Conservation (phyloP, 2,113 vertebrate species). For the Cyprinodon brontotheroides region DNA sequence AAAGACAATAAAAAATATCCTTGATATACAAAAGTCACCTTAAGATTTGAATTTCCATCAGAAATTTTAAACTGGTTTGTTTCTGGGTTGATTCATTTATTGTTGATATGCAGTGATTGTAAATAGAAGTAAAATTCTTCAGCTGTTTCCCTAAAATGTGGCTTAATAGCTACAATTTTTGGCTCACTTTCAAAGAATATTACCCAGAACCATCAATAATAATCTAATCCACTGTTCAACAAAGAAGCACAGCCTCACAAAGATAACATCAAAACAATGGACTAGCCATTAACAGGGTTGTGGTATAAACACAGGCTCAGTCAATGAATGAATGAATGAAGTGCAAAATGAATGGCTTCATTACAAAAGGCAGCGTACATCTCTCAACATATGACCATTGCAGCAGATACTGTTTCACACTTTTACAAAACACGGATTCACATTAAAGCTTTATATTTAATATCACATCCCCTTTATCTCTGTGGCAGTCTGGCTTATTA, state of each 20-base stretch:
- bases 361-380: conserved; percentile 4
- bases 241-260: not conserved
- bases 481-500: conserved; percentile 51
- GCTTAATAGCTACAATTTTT: conserved; percentile 32
- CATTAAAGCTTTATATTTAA: conserved; percentile 39
- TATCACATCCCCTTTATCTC: conserved; percentile 50
- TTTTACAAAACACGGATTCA: conserved; percentile 21
- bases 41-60: not conserved
- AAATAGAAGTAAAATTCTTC: conserved; percentile 29
- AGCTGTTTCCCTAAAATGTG: conserved; percentile 28
- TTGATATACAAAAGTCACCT: not conserved
- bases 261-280: conserved; percentile 50
- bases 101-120: conserved; percentile 17
- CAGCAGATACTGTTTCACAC: conserved; percentile 1
- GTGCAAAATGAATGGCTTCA: conserved; percentile 4
- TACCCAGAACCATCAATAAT: conserved; percentile 13
- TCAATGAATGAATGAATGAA: conserved; percentile 33
- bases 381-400: not conserved
- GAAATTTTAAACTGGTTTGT: not conserved
- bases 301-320: conserved; percentile 20
- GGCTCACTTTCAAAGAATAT: conserved; percentile 23
- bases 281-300: conserved; percentile 31
- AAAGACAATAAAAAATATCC: too few relatives aligned
- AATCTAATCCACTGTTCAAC: not conserved
- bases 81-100: conserved; percentile 27